Evolutionary conservation across 2,113 vertebrate genomes (phyloP), one percentile per base, ranked within the genome.

Genomic region (Anthoscopus minutus): DNA sequence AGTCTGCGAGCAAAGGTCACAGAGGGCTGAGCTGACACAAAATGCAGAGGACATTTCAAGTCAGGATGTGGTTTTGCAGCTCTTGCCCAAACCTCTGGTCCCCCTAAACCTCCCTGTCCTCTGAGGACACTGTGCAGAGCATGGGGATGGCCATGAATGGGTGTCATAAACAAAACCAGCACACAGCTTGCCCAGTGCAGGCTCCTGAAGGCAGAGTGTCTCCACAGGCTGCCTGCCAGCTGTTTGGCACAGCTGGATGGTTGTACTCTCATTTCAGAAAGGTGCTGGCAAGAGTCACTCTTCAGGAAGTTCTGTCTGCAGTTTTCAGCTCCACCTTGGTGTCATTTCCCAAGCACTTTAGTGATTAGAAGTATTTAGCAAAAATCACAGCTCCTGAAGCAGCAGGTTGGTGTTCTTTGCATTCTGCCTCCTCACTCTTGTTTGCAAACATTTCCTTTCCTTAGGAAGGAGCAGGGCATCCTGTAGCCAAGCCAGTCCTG

Each of bases 391-490:
- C 37, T 87, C 85, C 95, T 73, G 48, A 77, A 77, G 84, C 31
- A 74, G 54, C 21, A 31, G 0, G 3, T 70, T 40, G 25, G 40
- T 77, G 51, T 23, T 42, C 61, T 89, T 35, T 35, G 62, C 67
- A 23, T 69, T 77, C 69, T 65, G 82, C 33, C 17, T 81, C 61
- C 57, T 70, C 60, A 81, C 45, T 40, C 30, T 24, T 51, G 37
- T 47, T 76, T 61, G 77, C 77, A 71, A 47, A 88, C 14, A 9
- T 92, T 33, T 83, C 87, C 87, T 74, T 97, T 81, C 88, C 61
- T 64, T 70, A 98, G 98, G 92, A 82, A 62, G 85, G 66, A 90
- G 62, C 65, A 72, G 83, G 44, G 16, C 61, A 80, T 56, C 86
- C 92, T 71, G 67, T 9, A 74, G 71, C 93, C 88, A 84, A 95